Percentiles rank a stretch among this genome's conserved stretches.
Conservation (phyloP, 2,113 vertebrate genomes). For the Embiotoca jacksoni region DNA sequence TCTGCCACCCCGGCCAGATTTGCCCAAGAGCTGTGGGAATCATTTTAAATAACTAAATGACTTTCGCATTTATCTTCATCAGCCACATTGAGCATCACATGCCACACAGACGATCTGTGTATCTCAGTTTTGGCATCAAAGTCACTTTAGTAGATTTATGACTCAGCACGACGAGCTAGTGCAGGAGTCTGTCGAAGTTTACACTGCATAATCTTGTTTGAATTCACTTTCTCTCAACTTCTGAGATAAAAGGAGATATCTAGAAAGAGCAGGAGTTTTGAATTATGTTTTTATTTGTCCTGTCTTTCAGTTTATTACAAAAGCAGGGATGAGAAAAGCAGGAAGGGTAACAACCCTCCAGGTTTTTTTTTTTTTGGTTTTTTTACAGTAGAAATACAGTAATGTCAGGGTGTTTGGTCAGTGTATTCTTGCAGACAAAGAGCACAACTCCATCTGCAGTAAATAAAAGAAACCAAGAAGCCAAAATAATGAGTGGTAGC, state of each 20-base stretch:
- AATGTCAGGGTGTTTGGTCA: no score
- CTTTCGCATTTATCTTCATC: slow-evolving; percentile 77
- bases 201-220: slow-evolving; percentile 29
- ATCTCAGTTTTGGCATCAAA: slow-evolving; percentile 61
- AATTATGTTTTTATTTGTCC: slow-evolving; percentile 1
- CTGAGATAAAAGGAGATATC: slow-evolving; percentile 11
- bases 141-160: slow-evolving; percentile 50
- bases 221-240: slow-evolving; percentile 22
- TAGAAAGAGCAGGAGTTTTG: slow-evolving; percentile 7
- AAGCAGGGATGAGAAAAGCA: neutral
- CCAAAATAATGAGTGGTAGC: neutral
- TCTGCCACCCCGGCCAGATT: slow-evolving; percentile 68
- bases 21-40: slow-evolving; percentile 61
- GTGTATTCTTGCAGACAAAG: neutral
- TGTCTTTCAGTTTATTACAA: slow-evolving; percentile 14
- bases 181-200: slow-evolving; percentile 53
- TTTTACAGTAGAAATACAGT: no score
- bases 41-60: slow-evolving; percentile 62
- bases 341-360: neutral
- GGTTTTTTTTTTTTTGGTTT: no score
- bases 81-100: slow-evolving; percentile 68
- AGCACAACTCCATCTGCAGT: neutral
- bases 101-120: slow-evolving; percentile 47
- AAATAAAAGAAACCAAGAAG: neutral
- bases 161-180: slow-evolving; percentile 37